Conservation (phyloP, 1,140 invertebrate genomes). For the Caerostris darwini region DNA sequence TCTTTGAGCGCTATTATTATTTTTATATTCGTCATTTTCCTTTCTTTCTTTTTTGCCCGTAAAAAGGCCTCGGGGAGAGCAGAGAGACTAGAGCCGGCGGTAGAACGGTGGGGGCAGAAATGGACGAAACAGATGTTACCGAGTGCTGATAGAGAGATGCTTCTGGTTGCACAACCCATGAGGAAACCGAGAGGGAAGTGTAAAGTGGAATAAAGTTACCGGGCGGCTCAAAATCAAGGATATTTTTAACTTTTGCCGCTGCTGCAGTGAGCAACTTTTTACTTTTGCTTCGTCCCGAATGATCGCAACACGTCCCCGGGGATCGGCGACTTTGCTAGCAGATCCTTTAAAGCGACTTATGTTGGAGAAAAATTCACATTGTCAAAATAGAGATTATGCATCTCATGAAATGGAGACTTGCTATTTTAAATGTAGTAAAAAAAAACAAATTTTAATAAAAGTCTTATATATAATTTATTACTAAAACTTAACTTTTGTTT, state of each 20-base stretch:
- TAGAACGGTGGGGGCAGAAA: constrained; percentile 34
- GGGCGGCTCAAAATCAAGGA: constrained; percentile 13
- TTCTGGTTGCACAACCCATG: constrained; percentile 53
- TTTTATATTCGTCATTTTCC: constrained; percentile 8
- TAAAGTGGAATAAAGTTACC: constrained; percentile 69
- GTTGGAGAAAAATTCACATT: background rate
- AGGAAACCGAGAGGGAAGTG: constrained; percentile 33
- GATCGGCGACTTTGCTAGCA: background rate
- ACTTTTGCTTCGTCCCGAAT: background rate
- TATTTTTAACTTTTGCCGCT: constrained; percentile 69
- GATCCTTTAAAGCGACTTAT: background rate
- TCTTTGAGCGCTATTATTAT: constrained; percentile 10
- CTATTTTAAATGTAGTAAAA: no score
- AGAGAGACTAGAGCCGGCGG: background rate
- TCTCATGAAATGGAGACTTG: no score
- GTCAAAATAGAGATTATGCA: no score
- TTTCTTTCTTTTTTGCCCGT: background rate
- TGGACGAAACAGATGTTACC: constrained; percentile 66
- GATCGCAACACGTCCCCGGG: background rate
- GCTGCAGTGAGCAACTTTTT: background rate
- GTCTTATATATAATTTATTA: no score
- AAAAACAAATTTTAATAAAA: no score
- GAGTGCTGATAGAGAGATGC: constrained; percentile 59
- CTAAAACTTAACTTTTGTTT: no score
- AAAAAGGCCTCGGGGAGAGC: background rate